These are phyloP conservation scores for Nanorana parkeri DNA, from an alignment of 2,113 vertebrate species.

Conservation along the genomic window DNA sequence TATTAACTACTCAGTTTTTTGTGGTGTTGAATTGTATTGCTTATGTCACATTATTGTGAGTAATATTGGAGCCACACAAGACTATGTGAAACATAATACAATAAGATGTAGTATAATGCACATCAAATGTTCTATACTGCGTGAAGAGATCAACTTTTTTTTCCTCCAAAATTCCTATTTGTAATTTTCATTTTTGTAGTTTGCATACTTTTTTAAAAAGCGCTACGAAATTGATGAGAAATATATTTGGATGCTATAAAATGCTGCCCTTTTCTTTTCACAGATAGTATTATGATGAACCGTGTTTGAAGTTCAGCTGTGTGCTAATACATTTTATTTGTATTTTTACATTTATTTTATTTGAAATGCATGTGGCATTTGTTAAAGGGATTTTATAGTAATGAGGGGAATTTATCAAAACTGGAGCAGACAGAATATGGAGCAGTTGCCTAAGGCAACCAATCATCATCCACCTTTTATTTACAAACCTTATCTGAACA, in stretches of 20 bases:
- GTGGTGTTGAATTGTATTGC: constrained; percentile 16
- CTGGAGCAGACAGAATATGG: no score
- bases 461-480: no score
- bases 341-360: no score
- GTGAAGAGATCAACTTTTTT: constrained; percentile 25
- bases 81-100: constrained; percentile 34
- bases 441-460: no score
- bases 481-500: no score
- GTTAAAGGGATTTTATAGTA: no score
- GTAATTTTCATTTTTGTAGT: constrained; percentile 3
- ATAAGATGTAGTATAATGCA: constrained; percentile 5
- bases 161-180: constrained; percentile 12
- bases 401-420: no score
- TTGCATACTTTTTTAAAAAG: constrained; percentile 20
- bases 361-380: no score
- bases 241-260: background rate
- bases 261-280: background rate
- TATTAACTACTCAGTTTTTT: constrained; percentile 36
- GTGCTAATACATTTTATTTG: background rate
- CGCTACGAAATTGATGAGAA: background rate
- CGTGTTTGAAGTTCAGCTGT: no score
- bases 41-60: constrained; percentile 50
- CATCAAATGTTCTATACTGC: constrained; percentile 34
- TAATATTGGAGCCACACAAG: constrained; percentile 31
- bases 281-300: background rate